These are phyloP conservation scores for Acipenser oxyrinchus DNA, from an alignment of 2,797 vertebrate genomes.

Conservation along the genomic window DNA sequence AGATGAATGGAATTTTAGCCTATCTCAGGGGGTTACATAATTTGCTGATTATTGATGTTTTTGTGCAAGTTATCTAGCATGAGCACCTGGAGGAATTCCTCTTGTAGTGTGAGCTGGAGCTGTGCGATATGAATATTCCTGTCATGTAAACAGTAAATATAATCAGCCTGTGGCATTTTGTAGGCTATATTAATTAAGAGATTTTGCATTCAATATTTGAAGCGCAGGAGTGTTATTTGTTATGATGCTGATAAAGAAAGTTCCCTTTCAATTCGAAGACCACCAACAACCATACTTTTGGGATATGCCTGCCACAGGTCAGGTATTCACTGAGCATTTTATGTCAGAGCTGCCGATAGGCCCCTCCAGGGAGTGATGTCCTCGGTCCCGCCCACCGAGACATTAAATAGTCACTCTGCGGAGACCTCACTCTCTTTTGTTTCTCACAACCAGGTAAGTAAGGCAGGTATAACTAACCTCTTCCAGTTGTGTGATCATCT, in stretches of 20 bases:
- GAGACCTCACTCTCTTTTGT: no score
- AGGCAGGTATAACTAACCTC: no score
- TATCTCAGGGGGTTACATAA: constrained; percentile 61
- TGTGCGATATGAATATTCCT: constrained; percentile 71
- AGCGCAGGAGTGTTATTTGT: constrained; percentile 79
- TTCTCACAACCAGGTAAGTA: no score
- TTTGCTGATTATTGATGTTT: constrained; percentile 59
- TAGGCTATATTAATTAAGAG: constrained; percentile 79
- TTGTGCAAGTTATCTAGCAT: constrained; percentile 54
- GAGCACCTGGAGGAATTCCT: constrained; percentile 62
- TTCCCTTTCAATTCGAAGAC: background rate
- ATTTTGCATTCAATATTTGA: constrained; percentile 84
- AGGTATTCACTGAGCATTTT: no score
- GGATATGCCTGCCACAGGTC: no score
- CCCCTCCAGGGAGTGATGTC: no score
- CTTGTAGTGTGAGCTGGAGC: constrained; percentile 55
- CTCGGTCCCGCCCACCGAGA: no score
- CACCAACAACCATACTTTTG: no score
- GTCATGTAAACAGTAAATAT: constrained; percentile 76
- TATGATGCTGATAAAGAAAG: constrained; percentile 56
- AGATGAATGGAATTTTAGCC: constrained; percentile 60
- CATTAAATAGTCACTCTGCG: no score
- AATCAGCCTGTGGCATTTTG: constrained; percentile 75
- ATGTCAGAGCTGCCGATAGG: no score
- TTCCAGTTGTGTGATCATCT: no score